These are phyloP conservation scores for Athene cunicularia DNA, from an alignment of 2,113 vertebrate genomes.

Conservation along the genomic window DNA sequence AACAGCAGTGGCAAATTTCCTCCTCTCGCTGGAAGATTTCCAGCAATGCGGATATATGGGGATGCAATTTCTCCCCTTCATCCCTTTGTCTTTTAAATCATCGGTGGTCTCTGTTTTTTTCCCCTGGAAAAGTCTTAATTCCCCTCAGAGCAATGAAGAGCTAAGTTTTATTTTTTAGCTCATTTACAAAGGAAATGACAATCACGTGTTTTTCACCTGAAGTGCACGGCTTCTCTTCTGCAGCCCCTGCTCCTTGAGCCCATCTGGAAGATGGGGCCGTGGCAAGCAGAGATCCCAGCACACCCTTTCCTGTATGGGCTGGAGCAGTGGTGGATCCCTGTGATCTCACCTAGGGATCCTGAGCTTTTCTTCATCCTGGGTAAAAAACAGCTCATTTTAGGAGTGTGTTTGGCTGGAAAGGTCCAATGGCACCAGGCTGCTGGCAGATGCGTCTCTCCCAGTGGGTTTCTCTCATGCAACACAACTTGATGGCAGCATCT, in stretches of 20 bases:
- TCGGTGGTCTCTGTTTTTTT: fast-evolving
- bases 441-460: neutral
- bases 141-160: neutral
- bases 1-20: neutral
- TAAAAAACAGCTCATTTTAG: neutral
- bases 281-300: neutral
- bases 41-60: neutral
- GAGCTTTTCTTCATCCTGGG: neutral
- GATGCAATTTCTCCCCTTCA: neutral
- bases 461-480: fast-evolving
- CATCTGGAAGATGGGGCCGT: neutral
- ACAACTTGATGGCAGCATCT: neutral
- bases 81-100: neutral
- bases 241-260: neutral
- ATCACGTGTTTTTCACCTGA: neutral
- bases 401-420: neutral
- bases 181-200: neutral
- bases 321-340: neutral
- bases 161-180: neutral
- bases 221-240: neutral
- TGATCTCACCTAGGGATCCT: fast-evolving
- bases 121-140: neutral
- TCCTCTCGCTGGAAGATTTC: neutral
- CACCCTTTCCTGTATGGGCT: neutral
- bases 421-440: neutral